Evolutionary conservation across 1,140 invertebrate genomes (phyloP).

Genomic region (Aphelinus certus): DNA sequence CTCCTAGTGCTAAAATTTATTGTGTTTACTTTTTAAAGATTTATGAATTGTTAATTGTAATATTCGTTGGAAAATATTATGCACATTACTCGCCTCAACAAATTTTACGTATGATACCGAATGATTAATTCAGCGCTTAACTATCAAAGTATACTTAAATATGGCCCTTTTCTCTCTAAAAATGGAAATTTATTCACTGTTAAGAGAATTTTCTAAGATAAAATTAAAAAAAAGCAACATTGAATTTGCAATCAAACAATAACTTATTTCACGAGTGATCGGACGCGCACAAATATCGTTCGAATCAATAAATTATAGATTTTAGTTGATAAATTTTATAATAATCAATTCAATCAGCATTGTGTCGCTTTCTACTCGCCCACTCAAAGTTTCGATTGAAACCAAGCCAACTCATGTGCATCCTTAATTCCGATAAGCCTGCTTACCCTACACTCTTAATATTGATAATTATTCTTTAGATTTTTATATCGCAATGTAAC

Average conservation of each 20-base stretch:
- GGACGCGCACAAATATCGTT: slow-evolving; percentile 22
- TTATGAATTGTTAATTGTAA: no score
- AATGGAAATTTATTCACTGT: neutral
- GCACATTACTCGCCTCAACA: neutral
- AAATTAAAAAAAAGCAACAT: slow-evolving; percentile 1
- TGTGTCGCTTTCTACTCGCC: neutral
- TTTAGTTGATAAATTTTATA: slow-evolving; percentile 3
- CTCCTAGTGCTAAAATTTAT: no score
- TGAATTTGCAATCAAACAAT: no score
- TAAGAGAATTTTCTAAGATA: neutral
- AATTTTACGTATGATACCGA: slow-evolving; percentile 5
- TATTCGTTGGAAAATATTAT: neutral
- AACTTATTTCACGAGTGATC: slow-evolving; percentile 15
- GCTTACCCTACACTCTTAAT: no score
- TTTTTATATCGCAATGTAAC: no score
- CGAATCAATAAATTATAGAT: neutral
- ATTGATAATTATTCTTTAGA: no score
- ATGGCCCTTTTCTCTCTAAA: slow-evolving; percentile 23
- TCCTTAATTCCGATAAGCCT: no score
- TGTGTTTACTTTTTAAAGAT: no score
- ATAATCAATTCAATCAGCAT: neutral
- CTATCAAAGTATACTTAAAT: slow-evolving; percentile 14
- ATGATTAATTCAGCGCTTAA: slow-evolving; percentile 7
- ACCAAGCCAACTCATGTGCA: no score
- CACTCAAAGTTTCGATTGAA: neutral